phyloP scores from a whole-genome alignment of 2,888 invertebrate species.

The Leucophenga maculata region DNA sequence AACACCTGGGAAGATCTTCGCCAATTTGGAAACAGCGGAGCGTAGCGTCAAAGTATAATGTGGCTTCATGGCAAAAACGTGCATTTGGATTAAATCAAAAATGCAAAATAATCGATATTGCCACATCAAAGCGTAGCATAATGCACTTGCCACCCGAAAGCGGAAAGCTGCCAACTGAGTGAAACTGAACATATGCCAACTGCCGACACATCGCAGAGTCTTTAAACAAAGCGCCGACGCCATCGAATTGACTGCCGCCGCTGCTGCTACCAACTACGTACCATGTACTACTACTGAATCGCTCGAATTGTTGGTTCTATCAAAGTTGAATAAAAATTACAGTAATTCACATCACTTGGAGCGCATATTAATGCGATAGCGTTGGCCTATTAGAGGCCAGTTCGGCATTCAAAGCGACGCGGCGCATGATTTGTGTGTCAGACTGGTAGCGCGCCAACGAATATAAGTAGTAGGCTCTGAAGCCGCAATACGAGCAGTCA shows the following conservation, averaged over 20 bases:
- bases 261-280: constrained; percentile 1
- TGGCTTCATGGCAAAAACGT: too few relatives aligned
- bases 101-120: background rate
- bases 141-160: constrained; percentile 8
- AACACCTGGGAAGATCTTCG: too few relatives aligned
- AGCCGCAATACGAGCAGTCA: background rate
- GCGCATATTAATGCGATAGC: constrained; percentile 66
- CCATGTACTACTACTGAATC: background rate
- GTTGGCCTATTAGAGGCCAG: constrained; percentile 55
- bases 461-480: background rate
- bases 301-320: constrained; percentile 37
- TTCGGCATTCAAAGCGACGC: constrained; percentile 1
- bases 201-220: constrained; percentile 57
- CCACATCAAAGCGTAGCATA: background rate
- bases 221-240: constrained; percentile 58
- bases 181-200: too few relatives aligned
- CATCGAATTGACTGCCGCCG: background rate
- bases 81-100: too few relatives aligned
- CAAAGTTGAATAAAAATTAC: constrained; percentile 65
- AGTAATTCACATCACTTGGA: constrained; percentile 70
- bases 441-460: background rate
- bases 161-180: too few relatives aligned
- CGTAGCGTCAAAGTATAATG: too few relatives aligned
- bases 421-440: background rate
- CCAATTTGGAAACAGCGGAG: too few relatives aligned